These are phyloP conservation scores for Acanthosepion esculentum DNA, from an alignment of 2,888 invertebrate species.

Conservation along the genomic window DNA sequence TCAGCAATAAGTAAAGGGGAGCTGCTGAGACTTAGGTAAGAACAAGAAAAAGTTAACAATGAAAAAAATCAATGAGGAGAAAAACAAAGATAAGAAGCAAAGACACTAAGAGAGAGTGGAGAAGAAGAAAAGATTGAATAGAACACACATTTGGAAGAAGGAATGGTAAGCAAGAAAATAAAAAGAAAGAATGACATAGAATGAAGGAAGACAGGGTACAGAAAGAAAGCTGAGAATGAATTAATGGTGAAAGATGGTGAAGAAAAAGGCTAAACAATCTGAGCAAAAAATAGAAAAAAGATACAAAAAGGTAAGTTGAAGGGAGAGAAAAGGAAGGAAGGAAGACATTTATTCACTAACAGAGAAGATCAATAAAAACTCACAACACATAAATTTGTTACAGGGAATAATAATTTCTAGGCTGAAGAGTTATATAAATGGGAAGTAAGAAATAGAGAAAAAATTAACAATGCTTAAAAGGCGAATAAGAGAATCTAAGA, in stretches of 20 bases:
- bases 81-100: not conserved
- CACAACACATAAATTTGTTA: not conserved
- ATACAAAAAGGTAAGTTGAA: no score
- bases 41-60: not conserved
- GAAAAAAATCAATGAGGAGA: not conserved
- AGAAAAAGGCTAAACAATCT: no score
- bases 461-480: not conserved
- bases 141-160: not conserved
- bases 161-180: no score
- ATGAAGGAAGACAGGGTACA: no score
- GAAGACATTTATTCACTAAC: no score
- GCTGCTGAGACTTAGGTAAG: not conserved
- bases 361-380: no score
- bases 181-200: no score
- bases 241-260: no score
- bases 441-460: not conserved
- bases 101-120: not conserved
- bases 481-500: not conserved
- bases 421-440: not conserved
- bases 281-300: no score
- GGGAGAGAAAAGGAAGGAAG: no score
- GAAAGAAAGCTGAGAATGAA: no score
- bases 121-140: not conserved
- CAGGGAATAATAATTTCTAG: not conserved
- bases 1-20: not conserved